phyloP scores from a whole-genome alignment of 2,797 vertebrate genomes.

The Erpetoichthys calabaricus region DNA sequence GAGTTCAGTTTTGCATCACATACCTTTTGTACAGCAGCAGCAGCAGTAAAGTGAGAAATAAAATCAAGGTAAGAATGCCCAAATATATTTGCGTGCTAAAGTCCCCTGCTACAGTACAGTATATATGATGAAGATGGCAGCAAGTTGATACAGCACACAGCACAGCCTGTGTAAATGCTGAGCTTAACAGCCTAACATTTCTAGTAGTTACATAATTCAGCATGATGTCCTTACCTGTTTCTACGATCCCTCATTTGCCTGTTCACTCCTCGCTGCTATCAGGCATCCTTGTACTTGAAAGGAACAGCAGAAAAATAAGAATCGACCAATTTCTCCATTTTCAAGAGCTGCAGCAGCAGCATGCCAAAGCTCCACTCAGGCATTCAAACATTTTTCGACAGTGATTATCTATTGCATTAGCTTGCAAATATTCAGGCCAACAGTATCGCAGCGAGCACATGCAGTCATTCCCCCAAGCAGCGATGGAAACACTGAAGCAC shows the following conservation, averaged over 20 bases:
- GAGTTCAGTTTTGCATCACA: no score
- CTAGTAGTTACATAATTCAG: background rate
- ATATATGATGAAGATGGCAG: background rate
- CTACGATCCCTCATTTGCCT: slow-evolving; percentile 1
- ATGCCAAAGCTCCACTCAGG: background rate
- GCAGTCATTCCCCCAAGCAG: background rate
- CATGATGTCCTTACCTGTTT: background rate
- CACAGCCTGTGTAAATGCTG: background rate
- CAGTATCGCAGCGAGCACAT: slow-evolving; percentile 1
- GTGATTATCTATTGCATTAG: background rate
- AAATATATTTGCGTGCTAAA: no score
- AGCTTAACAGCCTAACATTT: background rate
- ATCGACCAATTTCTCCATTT: slow-evolving; percentile 1
- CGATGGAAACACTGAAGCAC: background rate
- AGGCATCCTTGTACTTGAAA: background rate
- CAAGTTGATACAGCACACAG: background rate
- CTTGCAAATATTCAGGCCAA: slow-evolving; percentile 1
- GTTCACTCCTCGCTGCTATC: background rate
- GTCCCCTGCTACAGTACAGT: no score
- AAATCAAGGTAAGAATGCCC: no score
- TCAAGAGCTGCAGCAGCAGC: background rate
- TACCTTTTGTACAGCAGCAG: no score
- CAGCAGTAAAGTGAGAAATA: no score
- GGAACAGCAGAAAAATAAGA: background rate
- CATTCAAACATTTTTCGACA: background rate